Base-by-base conservation (phyloP, 2,797 vertebrate genomes). In the Anguilla megastoma region DNA sequence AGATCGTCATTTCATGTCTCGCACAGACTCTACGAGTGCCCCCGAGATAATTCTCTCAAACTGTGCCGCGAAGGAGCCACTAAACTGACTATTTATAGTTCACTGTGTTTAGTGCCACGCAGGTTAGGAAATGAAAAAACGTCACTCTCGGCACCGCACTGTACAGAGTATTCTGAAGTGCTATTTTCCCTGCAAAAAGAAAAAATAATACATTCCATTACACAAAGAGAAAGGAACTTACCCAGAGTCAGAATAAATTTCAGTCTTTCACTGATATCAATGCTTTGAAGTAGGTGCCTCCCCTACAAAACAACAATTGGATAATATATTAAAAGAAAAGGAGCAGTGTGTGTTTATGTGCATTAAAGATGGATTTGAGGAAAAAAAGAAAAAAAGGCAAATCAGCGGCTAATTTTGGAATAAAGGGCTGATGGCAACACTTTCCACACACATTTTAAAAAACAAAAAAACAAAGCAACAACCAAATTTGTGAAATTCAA, bases 161-260 rank as follows among this genome's bases (percentile, higher is more conserved):
- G 21, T 12, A 66, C 16, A 14, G 21, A 36, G 33, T 50, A 45
- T 50, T 24, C 41, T 8, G 33, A 24, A 50, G 9, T 24, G 21
- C 6, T 33, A 82, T 50, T 48, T 48, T 82, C 45, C 24, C n/a
- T 36, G 86, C 1, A 76, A 9, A 80, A 27, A 41, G 36, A 1
- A 1, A n/a, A 86, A 56, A 85, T 27, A 69, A 69, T 27, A n/a
- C 58, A 71, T 54, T 30, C 45, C 48, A 54, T 41, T 0, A 36
- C 63, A 18, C 45, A 85, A 54, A 3, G 7, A 50, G 16, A 9
- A 56, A 86, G 66, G 2, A 58, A 90, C 97, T 96, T 94, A 99
- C 98, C 98, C 91, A 99, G 94, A 87, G 93, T 98, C 87, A 99
- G 94, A 89, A 99, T 96, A 92, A 99, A 98, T 92, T 99, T 99